A percentile compares a stretch with the other conserved stretches of the same genome.
These are phyloP conservation scores for Oncorhynchus mykiss DNA, from an alignment of 2,113 vertebrate species.

Conservation along the genomic window DNA sequence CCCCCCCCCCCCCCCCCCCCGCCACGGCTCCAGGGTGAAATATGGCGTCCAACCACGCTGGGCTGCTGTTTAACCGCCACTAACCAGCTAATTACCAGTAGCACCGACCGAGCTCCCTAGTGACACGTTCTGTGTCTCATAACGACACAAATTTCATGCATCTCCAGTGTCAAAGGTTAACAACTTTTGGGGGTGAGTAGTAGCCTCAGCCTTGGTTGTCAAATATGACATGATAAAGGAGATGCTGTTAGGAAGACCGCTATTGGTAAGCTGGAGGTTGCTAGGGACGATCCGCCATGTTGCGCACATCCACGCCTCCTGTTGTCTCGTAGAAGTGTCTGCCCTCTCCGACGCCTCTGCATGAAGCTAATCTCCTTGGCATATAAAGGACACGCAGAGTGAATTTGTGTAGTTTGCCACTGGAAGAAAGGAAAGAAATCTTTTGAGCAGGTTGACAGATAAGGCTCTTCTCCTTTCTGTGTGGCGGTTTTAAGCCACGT, in stretches of 20 bases:
- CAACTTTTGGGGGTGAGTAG: no score
- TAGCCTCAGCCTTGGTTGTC: no score
- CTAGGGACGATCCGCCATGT: not conserved
- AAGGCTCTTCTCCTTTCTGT: constrained; percentile 73
- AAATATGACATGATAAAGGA: no score
- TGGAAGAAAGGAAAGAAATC: constrained; percentile 69
- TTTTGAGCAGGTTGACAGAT: constrained; percentile 79
- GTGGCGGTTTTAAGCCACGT: constrained; percentile 72
- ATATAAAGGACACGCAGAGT: constrained; percentile 64
- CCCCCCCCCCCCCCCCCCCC: constrained; percentile 45
- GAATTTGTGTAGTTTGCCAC: constrained; percentile 64
- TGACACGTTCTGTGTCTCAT: not conserved
- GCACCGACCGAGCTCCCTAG: no score
- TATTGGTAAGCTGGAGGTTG: no score
- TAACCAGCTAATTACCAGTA: no score
- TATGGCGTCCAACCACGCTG: constrained; percentile 6
- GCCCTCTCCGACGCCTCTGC: constrained; percentile 13
- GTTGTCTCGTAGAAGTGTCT: no score
- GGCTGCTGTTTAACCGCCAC: no score
- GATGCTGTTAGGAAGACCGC: no score
- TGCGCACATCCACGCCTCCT: not conserved
- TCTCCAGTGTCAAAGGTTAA: no score
- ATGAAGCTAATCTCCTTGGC: constrained; percentile 63
- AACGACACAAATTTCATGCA: no score
- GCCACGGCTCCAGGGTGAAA: constrained; percentile 20